Base-by-base conservation (phyloP, 2,888 invertebrate species). In the Hydraecia micacea region DNA sequence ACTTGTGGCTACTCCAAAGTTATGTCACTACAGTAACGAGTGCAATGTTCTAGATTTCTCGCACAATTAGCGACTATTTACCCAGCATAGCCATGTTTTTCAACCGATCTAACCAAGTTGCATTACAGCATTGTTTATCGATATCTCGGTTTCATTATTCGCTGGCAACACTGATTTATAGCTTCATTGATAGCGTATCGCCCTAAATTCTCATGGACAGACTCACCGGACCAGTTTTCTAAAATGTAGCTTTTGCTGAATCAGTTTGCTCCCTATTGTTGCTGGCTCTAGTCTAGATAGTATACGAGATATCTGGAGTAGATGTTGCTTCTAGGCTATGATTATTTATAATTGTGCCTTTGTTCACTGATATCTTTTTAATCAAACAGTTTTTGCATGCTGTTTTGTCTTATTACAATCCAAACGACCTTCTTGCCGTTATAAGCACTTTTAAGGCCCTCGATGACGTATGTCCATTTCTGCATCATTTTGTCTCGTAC, bases 11-110 rank as follows among this genome's bases (percentile, higher is more conserved):
- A 91, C 91, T 92, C 89, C 86, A 81, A 77, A 88, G 86, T 94
- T 93, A 95, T 94, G 93, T 95, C 93, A 94, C 90, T 87, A 78
- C 86, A 85, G 81, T 75, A 90, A 86, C 81, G 87, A 93, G 91
- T 92, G 83, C 91, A 91, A 70, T 88, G 93, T 80, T 91, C 94
- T 88, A 93, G 91, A 92, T 94, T 92, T 90, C 91, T 89, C 89
- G 88, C 90, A 89, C 92, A 93, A 93, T 93, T 92, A 93, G 85
- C 90, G 86, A 90, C 88, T 90, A 88, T 92, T 93, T 92, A 91
- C 86, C 84, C 81, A 77, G 70, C 76, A 77, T 78, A 86, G 49
- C 63, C 60, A 84, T 83, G 79, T 90, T 91, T 92, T 92, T 91
- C 87, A 88, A 84, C 79, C 71, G 75, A 85, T 87, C 86, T 84